These are phyloP conservation scores for Myiozetetes cayanensis DNA, from an alignment of 2,113 vertebrate species.

Conservation along the genomic window DNA sequence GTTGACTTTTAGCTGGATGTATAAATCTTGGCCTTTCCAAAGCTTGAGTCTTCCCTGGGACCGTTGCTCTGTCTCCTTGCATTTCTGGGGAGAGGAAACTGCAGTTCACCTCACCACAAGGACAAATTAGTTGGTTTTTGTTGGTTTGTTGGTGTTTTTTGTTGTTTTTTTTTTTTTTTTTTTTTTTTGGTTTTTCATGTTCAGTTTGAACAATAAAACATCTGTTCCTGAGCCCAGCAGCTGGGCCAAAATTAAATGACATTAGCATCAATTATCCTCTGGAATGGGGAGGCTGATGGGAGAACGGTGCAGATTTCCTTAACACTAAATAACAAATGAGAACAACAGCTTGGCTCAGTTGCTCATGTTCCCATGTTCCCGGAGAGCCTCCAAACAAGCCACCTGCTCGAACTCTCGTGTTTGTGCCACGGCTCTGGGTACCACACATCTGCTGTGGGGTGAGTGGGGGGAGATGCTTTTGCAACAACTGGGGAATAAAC, in stretches of 20 bases:
- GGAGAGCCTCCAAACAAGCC: neutral
- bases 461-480: neutral
- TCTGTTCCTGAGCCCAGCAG: conserved; percentile 75
- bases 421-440: neutral
- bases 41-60: neutral
- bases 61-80: neutral
- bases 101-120: neutral
- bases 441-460: neutral
- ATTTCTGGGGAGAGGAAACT: neutral
- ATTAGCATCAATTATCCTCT: conserved; percentile 69
- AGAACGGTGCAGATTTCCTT: neutral
- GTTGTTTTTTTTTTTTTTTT: neutral
- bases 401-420: fast-evolving
- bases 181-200: neutral
- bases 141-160: neutral
- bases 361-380: neutral
- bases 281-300: neutral
- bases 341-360: conserved; percentile 15
- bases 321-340: conserved; percentile 7
- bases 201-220: conserved; percentile 75
- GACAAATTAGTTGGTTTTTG: neutral
- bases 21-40: neutral
- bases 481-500: neutral
- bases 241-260: conserved; percentile 67
- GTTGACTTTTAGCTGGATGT: neutral